Percentiles rank a stretch among this genome's conserved stretches.
Evolutionary conservation across 2,888 invertebrate genomes (phyloP).

Genomic region (Hirtodrosophila histrioides): DNA sequence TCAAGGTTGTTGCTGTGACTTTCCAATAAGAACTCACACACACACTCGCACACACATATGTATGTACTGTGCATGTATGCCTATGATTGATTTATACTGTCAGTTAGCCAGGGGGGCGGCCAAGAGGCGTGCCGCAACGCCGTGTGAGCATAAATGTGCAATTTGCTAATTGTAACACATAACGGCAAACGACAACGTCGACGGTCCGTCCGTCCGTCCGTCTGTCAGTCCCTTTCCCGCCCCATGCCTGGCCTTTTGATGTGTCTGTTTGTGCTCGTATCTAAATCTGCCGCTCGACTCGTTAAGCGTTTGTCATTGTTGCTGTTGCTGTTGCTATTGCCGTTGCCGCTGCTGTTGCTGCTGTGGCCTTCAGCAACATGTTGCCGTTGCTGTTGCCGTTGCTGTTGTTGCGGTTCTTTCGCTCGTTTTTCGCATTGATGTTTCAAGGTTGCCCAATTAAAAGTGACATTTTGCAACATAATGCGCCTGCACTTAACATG

Average conservation of each 20-base stretch:
- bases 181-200: slow-evolving; percentile 58
- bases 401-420: slow-evolving; percentile 53
- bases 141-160: slow-evolving; percentile 76
- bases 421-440: slow-evolving; percentile 74
- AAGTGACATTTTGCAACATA: slow-evolving; percentile 82
- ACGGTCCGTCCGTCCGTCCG: slow-evolving; percentile 10
- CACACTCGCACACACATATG: slow-evolving; percentile 25
- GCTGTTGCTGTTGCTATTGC: slow-evolving; percentile 35
- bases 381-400: slow-evolving; percentile 38
- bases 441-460: slow-evolving; percentile 83
- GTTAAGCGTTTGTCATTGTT: slow-evolving; percentile 75
- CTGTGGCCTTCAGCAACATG: slow-evolving; percentile 68
- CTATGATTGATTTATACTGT: slow-evolving; percentile 77
- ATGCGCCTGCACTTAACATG: slow-evolving; percentile 78
- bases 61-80: slow-evolving; percentile 17
- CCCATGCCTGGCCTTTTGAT: slow-evolving; percentile 58
- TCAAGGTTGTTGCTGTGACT: slow-evolving; percentile 68
- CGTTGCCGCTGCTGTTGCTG: slow-evolving; percentile 33
- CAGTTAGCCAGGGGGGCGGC: slow-evolving; percentile 49
- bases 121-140: slow-evolving; percentile 53
- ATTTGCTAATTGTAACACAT: slow-evolving; percentile 78
- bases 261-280: slow-evolving; percentile 58
- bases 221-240: slow-evolving; percentile 57
- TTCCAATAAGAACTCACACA: slow-evolving; percentile 70
- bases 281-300: slow-evolving; percentile 65